These are phyloP conservation scores for Drosophila seguyi DNA, from an alignment of 1,140 invertebrate genomes.

Conservation along the genomic window DNA sequence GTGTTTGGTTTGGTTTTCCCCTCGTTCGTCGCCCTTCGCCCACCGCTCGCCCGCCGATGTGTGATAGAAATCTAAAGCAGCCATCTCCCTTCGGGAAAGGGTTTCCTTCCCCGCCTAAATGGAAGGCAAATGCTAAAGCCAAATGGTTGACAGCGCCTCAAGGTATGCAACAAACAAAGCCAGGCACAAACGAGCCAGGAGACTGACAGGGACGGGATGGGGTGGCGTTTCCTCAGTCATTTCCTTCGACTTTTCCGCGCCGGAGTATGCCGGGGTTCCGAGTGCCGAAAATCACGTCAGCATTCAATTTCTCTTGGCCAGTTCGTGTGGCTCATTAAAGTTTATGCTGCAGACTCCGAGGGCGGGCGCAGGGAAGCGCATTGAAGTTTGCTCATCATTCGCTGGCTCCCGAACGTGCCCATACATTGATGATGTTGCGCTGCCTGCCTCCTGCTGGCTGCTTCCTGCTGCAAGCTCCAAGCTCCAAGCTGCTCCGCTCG, in stretches of 20 bases:
- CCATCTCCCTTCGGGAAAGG: conserved; percentile 35
- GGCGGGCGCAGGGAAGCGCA: conserved; percentile 30
- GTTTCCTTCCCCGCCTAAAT: conserved; percentile 29
- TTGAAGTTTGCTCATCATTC: conserved; percentile 83
- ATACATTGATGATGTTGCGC: conserved; percentile 74
- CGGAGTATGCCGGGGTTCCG: conserved; percentile 19
- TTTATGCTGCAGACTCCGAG: conserved; percentile 66
- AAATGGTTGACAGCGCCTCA: conserved; percentile 65
- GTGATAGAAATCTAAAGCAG: conserved; percentile 80
- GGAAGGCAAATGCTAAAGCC: conserved; percentile 78
- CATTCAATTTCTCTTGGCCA: conserved; percentile 77
- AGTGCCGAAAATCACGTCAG: conserved; percentile 73
- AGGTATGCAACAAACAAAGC: conserved; percentile 73
- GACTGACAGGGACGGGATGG: neutral
- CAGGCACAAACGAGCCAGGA: conserved; percentile 12
- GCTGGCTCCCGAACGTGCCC: conserved; percentile 66
- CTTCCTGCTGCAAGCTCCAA: conserved; percentile 30
- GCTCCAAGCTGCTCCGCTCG: conserved; percentile 20
- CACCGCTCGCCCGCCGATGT: conserved; percentile 12
- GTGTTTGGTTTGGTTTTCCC: conserved; percentile 59
- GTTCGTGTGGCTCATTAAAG: conserved; percentile 80
- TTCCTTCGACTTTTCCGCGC: conserved; percentile 39
- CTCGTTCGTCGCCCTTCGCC: too few relatives aligned
- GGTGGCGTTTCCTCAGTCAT: conserved; percentile 25
- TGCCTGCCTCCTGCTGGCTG: conserved; percentile 13